Conservation (phyloP, 2,113 vertebrate species). For the Nothobranchius furzeri region DNA sequence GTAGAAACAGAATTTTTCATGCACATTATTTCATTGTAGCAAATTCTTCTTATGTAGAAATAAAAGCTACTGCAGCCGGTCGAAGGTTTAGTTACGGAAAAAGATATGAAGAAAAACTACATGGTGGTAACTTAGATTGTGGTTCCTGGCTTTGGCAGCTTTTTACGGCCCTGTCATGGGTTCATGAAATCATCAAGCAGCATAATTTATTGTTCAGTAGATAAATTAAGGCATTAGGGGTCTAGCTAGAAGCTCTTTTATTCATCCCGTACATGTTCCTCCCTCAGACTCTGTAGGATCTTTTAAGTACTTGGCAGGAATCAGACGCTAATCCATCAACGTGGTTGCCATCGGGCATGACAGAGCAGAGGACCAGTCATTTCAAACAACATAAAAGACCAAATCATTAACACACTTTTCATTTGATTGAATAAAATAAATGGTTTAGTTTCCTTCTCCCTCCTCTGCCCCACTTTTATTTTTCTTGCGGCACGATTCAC, state of each 20-base stretch:
- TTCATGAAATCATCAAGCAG: slow-evolving; percentile 43
- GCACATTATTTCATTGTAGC: slow-evolving; percentile 23
- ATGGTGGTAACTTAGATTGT: slow-evolving; percentile 11
- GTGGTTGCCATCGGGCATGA: slow-evolving; percentile 40
- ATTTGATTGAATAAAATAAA: slow-evolving; percentile 22
- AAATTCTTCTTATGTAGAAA: slow-evolving; percentile 32
- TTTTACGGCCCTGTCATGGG: slow-evolving; percentile 23
- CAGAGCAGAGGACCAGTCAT: slow-evolving; percentile 20
- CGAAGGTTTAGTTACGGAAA: slow-evolving; percentile 17
- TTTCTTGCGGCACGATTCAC: slow-evolving; percentile 29
- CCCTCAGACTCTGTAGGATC: slow-evolving; percentile 24
- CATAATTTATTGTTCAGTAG: slow-evolving; percentile 32
- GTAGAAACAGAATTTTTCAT: slow-evolving; percentile 37
- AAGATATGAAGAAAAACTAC: slow-evolving; percentile 5
- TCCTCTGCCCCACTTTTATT: background rate
- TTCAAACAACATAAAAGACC: slow-evolving; percentile 20
- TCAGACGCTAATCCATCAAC: slow-evolving; percentile 37
- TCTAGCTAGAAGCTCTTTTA: slow-evolving; percentile 30
- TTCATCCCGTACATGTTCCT: slow-evolving; percentile 21
- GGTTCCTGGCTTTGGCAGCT: slow-evolving; percentile 5
- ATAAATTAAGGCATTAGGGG: slow-evolving; percentile 43
- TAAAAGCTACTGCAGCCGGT: slow-evolving; percentile 33
- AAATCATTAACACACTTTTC: slow-evolving; percentile 23
- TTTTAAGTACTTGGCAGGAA: slow-evolving; percentile 46
- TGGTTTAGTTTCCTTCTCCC: background rate